Base-by-base conservation (phyloP, 2,888 invertebrate species). In the Heliconius sara region DNA sequence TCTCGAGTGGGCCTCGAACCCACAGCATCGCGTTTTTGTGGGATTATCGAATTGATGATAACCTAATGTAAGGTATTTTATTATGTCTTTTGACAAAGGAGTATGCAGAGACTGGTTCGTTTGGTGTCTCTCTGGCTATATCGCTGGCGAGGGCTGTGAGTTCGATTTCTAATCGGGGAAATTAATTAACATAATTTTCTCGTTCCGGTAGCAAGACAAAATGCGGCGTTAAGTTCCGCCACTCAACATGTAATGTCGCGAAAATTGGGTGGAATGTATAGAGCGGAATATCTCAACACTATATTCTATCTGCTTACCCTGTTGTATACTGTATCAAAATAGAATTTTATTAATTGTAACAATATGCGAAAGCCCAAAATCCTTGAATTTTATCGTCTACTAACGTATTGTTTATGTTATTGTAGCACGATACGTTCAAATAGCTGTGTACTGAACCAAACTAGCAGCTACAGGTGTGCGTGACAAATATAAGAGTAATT, bases 331-430 rank as follows among this genome's bases (percentile, higher is more conserved):
- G n/a, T 0, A n/a, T 63, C 13, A 63, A 63, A 63, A 63, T 63
- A 63, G 25, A 63, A 60, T n/a, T 52, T 60, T n/a, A 60, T 60
- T 60, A n/a, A 60, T n/a, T 60, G 60, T 65, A 66, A 30, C 9
- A 47, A 71, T 9, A 73, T 34, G 27, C 13, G 34, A 73, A 57
- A 73, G 57, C 22, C n/a, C 30, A 57, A 34, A 60, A 73, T 57
- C 72, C 57, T 72, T 57, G 72, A n/a, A n/a, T 72, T 72, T 71
- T 72, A 57, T 72, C 13, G 30, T 30, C 4, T 16, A 57, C 6
- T 57, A 57, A 25, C 34, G 22, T 72, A n/a, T 2, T 30, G 30
- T 57, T 10, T 47, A 47, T 47, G 16, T 43, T 47, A 27, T 30
- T 72, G 3, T 57, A 13, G 30, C 34, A 13, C 27, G 57, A 13